Evolutionary conservation across 2,888 invertebrate genomes (phyloP).

Genomic region (Pogonocherus hispidulus): DNA sequence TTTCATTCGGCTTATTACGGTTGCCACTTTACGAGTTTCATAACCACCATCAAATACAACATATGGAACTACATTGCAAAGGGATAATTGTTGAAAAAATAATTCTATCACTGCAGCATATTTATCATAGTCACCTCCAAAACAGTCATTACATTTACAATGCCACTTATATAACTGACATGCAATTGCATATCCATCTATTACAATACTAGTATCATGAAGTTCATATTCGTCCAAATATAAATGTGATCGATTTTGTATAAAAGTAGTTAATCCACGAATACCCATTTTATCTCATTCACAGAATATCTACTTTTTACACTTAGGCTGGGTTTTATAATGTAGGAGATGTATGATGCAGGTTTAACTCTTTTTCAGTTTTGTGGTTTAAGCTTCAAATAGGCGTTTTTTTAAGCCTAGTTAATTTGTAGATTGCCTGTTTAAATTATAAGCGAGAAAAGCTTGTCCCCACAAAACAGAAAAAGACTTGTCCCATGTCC

Average conservation of each 20-base stretch:
- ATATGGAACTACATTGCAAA: constrained; percentile 80
- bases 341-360: too few species aligned
- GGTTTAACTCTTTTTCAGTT: too few species aligned
- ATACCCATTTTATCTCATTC: constrained; percentile 92
- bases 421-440: too few species aligned
- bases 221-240: constrained; percentile 77
- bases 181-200: constrained; percentile 86
- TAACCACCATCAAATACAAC: constrained; percentile 84
- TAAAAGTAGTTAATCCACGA: constrained; percentile 85
- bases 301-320: too few species aligned
- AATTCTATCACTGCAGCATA: constrained; percentile 76
- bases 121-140: constrained; percentile 89
- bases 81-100: too few species aligned
- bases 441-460: too few species aligned
- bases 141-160: constrained; percentile 76
- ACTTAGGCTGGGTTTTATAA: neutral
- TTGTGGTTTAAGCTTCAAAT: too few species aligned
- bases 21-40: constrained; percentile 67
- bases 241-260: constrained; percentile 75
- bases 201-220: constrained; percentile 78
- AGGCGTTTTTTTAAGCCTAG: too few species aligned
- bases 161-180: constrained; percentile 78
- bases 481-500: too few species aligned
- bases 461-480: too few species aligned
- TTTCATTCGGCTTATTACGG: constrained; percentile 55